A percentile compares a stretch with the other conserved stretches of the same genome.
Evolutionary conservation across 2,113 vertebrate species (phyloP).

Genomic region (Poecile atricapillus): DNA sequence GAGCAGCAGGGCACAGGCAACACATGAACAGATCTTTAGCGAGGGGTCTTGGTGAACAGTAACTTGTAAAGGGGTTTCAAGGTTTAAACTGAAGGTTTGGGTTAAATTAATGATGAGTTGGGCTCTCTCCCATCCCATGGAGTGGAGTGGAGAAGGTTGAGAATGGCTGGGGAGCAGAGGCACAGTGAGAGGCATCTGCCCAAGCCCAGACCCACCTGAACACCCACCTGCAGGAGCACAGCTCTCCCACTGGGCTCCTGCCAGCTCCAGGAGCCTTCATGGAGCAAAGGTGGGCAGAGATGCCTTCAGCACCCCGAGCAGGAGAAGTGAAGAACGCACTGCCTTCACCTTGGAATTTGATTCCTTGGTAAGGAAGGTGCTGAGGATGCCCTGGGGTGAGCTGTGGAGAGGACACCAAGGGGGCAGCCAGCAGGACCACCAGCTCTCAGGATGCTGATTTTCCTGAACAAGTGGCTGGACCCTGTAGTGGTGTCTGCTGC

Average conservation of each 20-base stretch:
- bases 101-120: accelerated
- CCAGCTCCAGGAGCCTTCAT: neutral
- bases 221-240: neutral
- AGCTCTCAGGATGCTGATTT: neutral
- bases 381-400: neutral
- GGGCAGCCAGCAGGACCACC: neutral
- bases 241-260: neutral
- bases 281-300: neutral
- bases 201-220: neutral
- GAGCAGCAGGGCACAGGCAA: neutral
- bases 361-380: neutral
- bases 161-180: neutral
- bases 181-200: neutral
- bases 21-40: neutral
- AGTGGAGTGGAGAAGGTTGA: neutral
- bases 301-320: neutral
- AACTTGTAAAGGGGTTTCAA: neutral
- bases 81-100: neutral
- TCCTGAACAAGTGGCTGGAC: neutral
- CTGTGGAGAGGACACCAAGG: neutral
- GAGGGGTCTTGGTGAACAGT: neutral
- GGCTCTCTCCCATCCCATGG: neutral
- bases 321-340: neutral
- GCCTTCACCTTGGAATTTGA: neutral
- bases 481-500: neutral